Evolutionary conservation across 2,888 invertebrate species (phyloP).

Genomic region (Apamea epomidion): DNA sequence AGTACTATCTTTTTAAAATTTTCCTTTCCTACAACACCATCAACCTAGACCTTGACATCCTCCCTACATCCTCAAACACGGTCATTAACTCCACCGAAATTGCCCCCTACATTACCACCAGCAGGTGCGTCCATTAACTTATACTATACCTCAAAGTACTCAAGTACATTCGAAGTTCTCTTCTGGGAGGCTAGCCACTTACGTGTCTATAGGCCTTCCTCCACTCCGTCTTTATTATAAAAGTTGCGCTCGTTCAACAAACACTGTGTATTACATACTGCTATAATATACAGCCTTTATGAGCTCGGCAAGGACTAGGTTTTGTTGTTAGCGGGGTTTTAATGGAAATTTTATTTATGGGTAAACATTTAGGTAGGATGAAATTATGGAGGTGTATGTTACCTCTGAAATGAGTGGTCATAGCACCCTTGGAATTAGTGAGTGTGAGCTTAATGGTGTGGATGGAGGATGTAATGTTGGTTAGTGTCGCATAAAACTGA

Average conservation of each 20-base stretch:
- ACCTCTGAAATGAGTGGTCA: slow-evolving; percentile 22
- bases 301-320: slow-evolving; percentile 60
- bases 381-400: slow-evolving; percentile 24
- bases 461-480: not conserved
- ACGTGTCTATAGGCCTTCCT: slow-evolving; percentile 55
- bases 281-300: slow-evolving; percentile 68
- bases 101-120: slow-evolving; percentile 40
- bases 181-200: slow-evolving; percentile 63
- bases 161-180: slow-evolving; percentile 62
- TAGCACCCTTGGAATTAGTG: slow-evolving; percentile 22
- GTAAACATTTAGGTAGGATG: slow-evolving; percentile 32
- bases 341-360: slow-evolving; percentile 63
- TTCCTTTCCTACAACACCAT: not conserved
- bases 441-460: slow-evolving; percentile 18
- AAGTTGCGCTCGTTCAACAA: slow-evolving; percentile 71
- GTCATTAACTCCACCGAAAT: slow-evolving; percentile 45
- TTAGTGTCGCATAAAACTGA: not conserved
- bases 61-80: slow-evolving; percentile 6
- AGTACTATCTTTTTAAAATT: not conserved
- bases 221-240: slow-evolving; percentile 73
- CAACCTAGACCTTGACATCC: not conserved
- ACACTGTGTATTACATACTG: slow-evolving; percentile 65
- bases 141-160: slow-evolving; percentile 54
- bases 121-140: slow-evolving; percentile 65
- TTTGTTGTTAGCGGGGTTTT: slow-evolving; percentile 53